Base-by-base conservation (phyloP, 2,888 invertebrate genomes). In the Steromphala cineraria region DNA sequence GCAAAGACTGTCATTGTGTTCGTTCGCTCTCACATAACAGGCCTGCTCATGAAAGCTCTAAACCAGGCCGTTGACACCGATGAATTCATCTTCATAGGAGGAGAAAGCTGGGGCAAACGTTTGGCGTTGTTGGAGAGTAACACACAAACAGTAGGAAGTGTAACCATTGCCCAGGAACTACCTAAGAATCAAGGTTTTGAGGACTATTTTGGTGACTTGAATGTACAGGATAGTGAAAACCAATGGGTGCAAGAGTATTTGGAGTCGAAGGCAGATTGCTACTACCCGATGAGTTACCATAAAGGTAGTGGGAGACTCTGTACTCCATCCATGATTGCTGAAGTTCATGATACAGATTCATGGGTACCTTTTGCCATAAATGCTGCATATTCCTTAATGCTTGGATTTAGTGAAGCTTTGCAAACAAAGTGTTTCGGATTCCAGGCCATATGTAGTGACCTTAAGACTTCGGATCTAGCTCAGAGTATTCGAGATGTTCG, bases 41-140 rank as follows among this genome's bases (percentile, higher is more conserved):
- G 13, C 21, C 21, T 13, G 15, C 15, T 75, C 2, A 75, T 75
- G 75, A 31, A 19, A 21, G 75, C 75, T 53, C 7, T 75, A 21
- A 53, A n/a, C 28, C 52, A 75, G 21, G 53, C 21, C 7, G 53
- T 75, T n/a, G 31, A 75, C 53, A 53, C 15, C 15, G 75, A 24
- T 21, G 75, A 75, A 28, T 75, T 75, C 52, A 21, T 75, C 21
- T 75, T 75, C 21, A 75, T 75, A 24, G 75, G 75, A 53, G 52
- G 24, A 1, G 75, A 75, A 52, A 75, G 53, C 15, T 75, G 75
- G 75, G 75, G 75, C 10, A 75, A 31, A 75, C 53, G 75, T 21
- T 13, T 7, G 15, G 15, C 46, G 17, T 21, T 75, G 52, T 15
- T 75, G 52, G 24, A 21, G 28, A n/a, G 15, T 4, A 52, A 52